Base-by-base conservation (phyloP, 2,888 invertebrate species). In the Ptilodon capucinus region DNA sequence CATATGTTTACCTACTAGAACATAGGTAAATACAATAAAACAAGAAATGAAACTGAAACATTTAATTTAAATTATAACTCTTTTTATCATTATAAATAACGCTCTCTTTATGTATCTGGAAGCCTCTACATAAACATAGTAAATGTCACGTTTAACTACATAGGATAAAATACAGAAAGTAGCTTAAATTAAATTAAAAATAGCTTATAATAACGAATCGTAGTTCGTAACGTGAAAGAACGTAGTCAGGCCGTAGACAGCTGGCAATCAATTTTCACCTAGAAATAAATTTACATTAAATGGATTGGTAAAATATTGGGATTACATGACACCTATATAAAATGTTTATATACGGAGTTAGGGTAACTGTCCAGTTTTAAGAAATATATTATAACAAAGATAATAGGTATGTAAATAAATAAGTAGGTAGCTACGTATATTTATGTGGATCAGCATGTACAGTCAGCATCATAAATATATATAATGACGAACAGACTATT, bases 11-110 rank as follows among this genome's bases (percentile, higher is more conserved):
- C n/a, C n/a, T n/a, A n/a, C n/a, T n/a, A n/a, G n/a, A n/a, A n/a
- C n/a, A n/a, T n/a, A n/a, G n/a, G 38, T 13, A 1, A 18, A 21
- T 7, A n/a, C 51, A 79, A 76, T 74, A 54, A 82, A 76, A 79
- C 63, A 64, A 54, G 40, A 52, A 56, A 57, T 74, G 74, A 73
- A 85, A 87, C 84, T 84, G 81, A 87, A 86, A 86, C 84, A 83
- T 83, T 85, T 89, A 86, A 86, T 83, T 86, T 80, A 86, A 84
- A 83, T 83, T 80, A 85, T 83, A 88, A 86, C 76, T 80, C 74
- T 79, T 74, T 70, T 66, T 40, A 14, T 32, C 32, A 51, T 84
- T 84, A 86, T 88, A 89, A 85, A 88, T 89, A 86, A 86, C 78
- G 81, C 75, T 88, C 80, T 86, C 56, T 81, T 86, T 79, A 77